A percentile compares a stretch with the other conserved stretches of the same genome.
phyloP scores from a whole-genome alignment of 2,113 vertebrate species.

The Poeciliopsis retropinna region DNA sequence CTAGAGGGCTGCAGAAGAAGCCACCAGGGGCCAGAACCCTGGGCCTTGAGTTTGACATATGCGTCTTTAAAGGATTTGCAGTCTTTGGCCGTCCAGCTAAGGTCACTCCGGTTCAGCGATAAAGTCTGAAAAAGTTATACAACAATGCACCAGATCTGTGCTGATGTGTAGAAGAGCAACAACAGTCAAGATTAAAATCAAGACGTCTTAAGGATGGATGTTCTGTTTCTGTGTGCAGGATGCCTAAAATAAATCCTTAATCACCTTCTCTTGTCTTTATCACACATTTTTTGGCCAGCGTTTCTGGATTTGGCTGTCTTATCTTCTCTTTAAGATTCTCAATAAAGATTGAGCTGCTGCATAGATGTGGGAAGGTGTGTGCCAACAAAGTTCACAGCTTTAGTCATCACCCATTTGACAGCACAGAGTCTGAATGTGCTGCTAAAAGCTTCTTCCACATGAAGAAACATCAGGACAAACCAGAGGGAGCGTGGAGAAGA shows the following conservation, averaged over 20 bases:
- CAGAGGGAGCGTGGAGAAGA: not conserved
- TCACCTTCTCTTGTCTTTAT: not conserved
- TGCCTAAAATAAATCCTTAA: not conserved
- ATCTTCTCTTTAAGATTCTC: not conserved
- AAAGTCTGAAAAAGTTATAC: not conserved
- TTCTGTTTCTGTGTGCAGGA: too few species aligned
- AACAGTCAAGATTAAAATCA: too few species aligned
- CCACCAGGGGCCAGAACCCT: too few species aligned
- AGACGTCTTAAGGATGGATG: too few species aligned
- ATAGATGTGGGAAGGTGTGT: not conserved
- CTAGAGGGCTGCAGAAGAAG: too few species aligned
- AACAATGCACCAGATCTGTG: not conserved
- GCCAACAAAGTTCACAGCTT: not conserved
- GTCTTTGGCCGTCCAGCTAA: not conserved
- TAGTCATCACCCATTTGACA: not conserved
- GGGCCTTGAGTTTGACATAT: too few species aligned
- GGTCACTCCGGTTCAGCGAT: not conserved
- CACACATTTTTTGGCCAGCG: not conserved
- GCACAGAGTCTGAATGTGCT: not conserved
- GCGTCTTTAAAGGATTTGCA: not conserved
- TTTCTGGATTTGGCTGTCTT: not conserved
- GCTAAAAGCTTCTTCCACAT: constrained; percentile 18
- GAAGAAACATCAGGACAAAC: not conserved
- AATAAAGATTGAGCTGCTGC: not conserved
- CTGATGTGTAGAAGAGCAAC: not conserved